Base-by-base conservation (phyloP, 2,888 invertebrate species). In the Campaea margaritaria region DNA sequence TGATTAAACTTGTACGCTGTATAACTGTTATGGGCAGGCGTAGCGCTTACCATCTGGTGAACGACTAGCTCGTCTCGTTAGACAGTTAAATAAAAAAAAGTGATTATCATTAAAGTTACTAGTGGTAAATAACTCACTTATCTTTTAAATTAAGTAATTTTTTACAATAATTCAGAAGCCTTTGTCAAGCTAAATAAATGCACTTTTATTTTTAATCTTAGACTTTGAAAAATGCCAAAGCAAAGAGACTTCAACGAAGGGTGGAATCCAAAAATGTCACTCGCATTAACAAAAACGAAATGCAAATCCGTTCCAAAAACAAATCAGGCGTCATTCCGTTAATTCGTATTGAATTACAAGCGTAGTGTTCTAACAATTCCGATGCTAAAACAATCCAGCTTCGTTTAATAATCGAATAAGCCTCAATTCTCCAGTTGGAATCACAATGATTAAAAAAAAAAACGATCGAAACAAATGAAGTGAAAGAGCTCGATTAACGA, bases 261-360 rank as follows among this genome's bases (percentile, higher is more conserved):
- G 49, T 50, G 28, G 8, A 31, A 1, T 27, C 12, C 39, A 11
- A 41, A 31, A 46, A 45, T 9, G 14, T 27, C 16, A 45, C 12
- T 16, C 15, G 10, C 38, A 21, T 38, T 41, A 21, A n/a, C 15
- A 28, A 58, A 48, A 65, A 49, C 44, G 31, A 15, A 12, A 21
- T 28, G 7, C 7, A 5, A 62, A 60, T 63, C 1, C 41, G 13
- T 21, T 31, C 38, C 13, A 48, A 67, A 74, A 75, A 70, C 79
- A 80, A 82, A 81, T 88, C 83, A 85, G 81, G 78, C 69, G 68
- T 75, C 72, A 72, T 79, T 79, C 86, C 86, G 86, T 88, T 91
- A 91, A 92, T 91, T 89, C 90, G 80, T 91, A 92, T 92, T 89
- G 90, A 89, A 84, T 92, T 91, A 86, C 92, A 78, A 16, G 76